phyloP scores from a whole-genome alignment of 2,888 invertebrate genomes.

The Tenthredo amoena region DNA sequence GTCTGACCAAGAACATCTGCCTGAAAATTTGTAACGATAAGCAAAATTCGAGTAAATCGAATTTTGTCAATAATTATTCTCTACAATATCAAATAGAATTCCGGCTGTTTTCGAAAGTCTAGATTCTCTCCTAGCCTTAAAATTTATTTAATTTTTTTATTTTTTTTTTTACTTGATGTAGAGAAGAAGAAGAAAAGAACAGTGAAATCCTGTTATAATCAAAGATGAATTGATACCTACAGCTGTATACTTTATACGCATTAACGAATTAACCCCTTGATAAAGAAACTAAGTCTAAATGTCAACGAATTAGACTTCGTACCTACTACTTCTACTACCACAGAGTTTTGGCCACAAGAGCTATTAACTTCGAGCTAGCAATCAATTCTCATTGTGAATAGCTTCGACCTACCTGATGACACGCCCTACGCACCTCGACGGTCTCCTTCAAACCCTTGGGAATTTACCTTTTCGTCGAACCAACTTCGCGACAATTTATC shows the following conservation, averaged over 20 bases:
- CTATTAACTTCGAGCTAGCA: slow-evolving; percentile 10
- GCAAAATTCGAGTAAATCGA: background rate
- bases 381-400: slow-evolving; percentile 42
- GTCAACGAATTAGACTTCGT: background rate
- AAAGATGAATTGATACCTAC: background rate
- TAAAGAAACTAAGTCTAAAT: background rate
- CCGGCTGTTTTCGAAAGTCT: background rate
- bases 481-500: slow-evolving; percentile 1
- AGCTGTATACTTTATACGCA: background rate
- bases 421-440: slow-evolving; percentile 4
- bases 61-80: too few relatives aligned
- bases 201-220: too few relatives aligned
- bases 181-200: too few relatives aligned
- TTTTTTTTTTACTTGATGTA: too few relatives aligned
- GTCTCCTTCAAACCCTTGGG: background rate
- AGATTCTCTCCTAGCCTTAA: too few relatives aligned
- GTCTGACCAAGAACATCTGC: too few relatives aligned
- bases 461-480: slow-evolving; percentile 13
- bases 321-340: background rate
- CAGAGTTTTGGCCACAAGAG: background rate
- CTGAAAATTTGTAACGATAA: background rate
- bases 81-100: background rate
- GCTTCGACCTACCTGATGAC: slow-evolving; percentile 16
- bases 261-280: background rate
- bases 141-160: too few relatives aligned